phyloP scores from a whole-genome alignment of 2,888 invertebrate genomes.

The Steinernema hermaphroditum region DNA sequence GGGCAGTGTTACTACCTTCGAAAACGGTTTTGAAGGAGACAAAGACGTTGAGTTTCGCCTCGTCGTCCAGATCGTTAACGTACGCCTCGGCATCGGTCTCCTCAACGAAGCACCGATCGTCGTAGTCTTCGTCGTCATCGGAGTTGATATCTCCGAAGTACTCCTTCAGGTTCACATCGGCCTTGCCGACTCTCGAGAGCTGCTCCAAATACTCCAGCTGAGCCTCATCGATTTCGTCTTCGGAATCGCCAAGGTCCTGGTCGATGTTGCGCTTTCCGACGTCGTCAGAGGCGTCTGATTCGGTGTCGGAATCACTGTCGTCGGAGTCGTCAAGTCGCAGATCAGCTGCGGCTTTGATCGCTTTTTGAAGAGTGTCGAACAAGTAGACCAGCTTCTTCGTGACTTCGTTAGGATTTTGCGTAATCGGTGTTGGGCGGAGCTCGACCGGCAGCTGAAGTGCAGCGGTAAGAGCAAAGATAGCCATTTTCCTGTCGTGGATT shows the following conservation, averaged over 20 bases:
- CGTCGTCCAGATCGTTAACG: constrained; percentile 42
- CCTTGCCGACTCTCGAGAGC: constrained; percentile 29
- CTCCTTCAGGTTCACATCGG: constrained; percentile 6
- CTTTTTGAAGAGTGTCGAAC: constrained; percentile 45
- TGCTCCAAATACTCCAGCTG: constrained; percentile 44
- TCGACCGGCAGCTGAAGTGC: constrained; percentile 35
- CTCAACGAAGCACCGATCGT: constrained; percentile 42
- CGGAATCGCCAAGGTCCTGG: constrained; percentile 45
- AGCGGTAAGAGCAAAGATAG: constrained; percentile 42
- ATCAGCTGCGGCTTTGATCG: constrained; percentile 46
- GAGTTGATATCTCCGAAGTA: constrained; percentile 35
- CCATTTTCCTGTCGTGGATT: constrained; percentile 47
- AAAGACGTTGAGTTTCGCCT: constrained; percentile 45
- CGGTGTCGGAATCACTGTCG: constrained; percentile 39
- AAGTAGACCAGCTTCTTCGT: constrained; percentile 34
- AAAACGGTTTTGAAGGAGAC: constrained; percentile 41
- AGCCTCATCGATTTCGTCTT: constrained; percentile 50
- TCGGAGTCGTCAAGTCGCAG: constrained; percentile 37
- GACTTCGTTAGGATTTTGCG: constrained; percentile 16
- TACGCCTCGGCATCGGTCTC: constrained; percentile 49
- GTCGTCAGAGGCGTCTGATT: constrained; percentile 40
- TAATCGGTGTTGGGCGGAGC: constrained; percentile 39
- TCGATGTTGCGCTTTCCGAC: constrained; percentile 41
- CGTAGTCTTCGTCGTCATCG: constrained; percentile 44
- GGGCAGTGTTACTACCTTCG: too few relatives aligned